A percentile compares a stretch with the other conserved stretches of the same genome.
These are phyloP conservation scores for Zaprionus obscuricornis DNA, from an alignment of 2,888 invertebrate genomes.

Conservation along the genomic window DNA sequence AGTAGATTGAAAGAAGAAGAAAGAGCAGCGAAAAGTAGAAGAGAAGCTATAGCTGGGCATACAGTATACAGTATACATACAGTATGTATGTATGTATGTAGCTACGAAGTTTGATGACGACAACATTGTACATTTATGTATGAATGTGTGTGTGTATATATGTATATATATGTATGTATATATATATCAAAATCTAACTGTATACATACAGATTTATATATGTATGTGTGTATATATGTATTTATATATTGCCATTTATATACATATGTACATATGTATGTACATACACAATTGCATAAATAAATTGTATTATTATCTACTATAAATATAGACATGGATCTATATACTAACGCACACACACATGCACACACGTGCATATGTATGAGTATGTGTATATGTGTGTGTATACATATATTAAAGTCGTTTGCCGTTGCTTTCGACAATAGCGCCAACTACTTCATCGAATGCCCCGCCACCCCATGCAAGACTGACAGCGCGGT, in stretches of 20 bases:
- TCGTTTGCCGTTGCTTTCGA: conserved; percentile 16
- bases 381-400: conserved; percentile 5
- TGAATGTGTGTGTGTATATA: conserved; percentile 43
- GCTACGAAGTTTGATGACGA: conserved; percentile 69
- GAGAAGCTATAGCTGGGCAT: conserved; percentile 23
- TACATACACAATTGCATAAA: too few species aligned
- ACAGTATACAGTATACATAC: too few species aligned
- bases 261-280: too few species aligned
- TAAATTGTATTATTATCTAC: too few species aligned
- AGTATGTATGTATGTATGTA: conserved; percentile 33
- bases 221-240: conserved; percentile 6
- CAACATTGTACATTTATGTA: conserved; percentile 48
- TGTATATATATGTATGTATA: conserved; percentile 8
- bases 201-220: conserved; percentile 9
- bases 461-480: conserved; percentile 48
- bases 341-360: too few species aligned
- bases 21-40: conserved; percentile 29
- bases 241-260: too few species aligned
- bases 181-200: too few species aligned
- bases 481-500: conserved; percentile 15
- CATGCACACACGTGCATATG: conserved; percentile 7
- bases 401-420: too few species aligned
- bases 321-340: conserved; percentile 5
- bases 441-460: conserved; percentile 4
- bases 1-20: conserved; percentile 66